Base-by-base conservation (phyloP, 2,888 invertebrate genomes). In the Lamellibrachia columna region DNA sequence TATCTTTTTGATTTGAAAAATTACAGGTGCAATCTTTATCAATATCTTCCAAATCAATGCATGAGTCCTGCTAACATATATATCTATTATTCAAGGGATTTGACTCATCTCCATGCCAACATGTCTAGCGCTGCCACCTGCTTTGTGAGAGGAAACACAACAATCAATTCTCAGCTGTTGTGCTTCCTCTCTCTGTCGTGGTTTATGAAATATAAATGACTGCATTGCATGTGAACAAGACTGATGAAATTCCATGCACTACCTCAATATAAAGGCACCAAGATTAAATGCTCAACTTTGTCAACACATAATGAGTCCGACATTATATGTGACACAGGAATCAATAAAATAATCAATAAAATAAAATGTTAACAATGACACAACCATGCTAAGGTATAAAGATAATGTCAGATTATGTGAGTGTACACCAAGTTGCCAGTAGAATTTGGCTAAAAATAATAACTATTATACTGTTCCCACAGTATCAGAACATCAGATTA, bases 201-300 rank as follows among this genome's bases (percentile, higher is more conserved):
- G 53, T 15, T 91, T 53, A 91, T 91, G 52, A 91, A 91, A 91
- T 91, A 91, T 91, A 92, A 75, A 53, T 92, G 53, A 52, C 11
- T 22, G 53, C 52, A 52, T 52, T 11, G 91, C 58, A n/a, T 75
- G 75, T 75, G 75, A 22, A 75, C 75, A 75, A 22, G 75, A 75
- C 75, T 75, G n/a, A 15, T 75, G 75, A n/a, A 75, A 75, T 22
- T 75, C 75, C 75, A 75, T 75, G 40, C 75, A 75, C 75, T 22
- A 75, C 22, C 75, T 75, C 75, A 75, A 11, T n/a, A 15, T 22
- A 22, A 75, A 75, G 75, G 75, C 22, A 22, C n/a, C 22, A 6
- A 75, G 15, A 75, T 22, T 75, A 75, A 75, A 75, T 75, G 22
- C 22, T 75, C 75, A 75, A 75, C 15, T 75, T 22, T 75, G n/a